Evolutionary conservation across 2,113 vertebrate genomes (phyloP), one percentile per base, ranked within the genome.

Genomic region (Onychostoma macrolepis): DNA sequence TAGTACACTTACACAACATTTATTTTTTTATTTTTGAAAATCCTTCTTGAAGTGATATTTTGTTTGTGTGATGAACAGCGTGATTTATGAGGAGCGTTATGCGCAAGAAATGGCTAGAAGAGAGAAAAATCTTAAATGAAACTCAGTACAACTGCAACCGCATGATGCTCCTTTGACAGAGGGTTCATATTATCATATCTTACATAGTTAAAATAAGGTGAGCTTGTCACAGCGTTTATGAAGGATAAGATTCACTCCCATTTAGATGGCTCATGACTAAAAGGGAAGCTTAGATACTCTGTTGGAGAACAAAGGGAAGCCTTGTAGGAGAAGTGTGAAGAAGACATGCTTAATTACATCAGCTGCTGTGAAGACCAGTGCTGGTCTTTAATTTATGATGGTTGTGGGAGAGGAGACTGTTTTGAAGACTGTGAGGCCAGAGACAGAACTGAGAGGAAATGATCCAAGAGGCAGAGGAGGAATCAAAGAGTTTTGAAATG

Each of bases 271-370:
- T 87, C 33, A 43, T 89, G 88, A 85, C 50, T 36, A 41, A 63
- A 58, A 50, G 61, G 78, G 11, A 81, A 85, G 63, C 72, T 43
- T 72, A 67, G 85, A 88, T 19, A 43, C 45, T 67, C 78, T 71
- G 78, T 75, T 63, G 67, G n/a, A 28, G 56, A 89, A 89, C 89
- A 89, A 90, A 88, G 89, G 85, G 50, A 77, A 83, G 83, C 17
- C 88, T 82, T 50, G 78, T 53, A 75, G 33, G 61, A 90, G 88
- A 89, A 82, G 88, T 91, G 86, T 72, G 88, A 91, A 45, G 78
- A 88, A 78, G 87, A 90, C 80, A 85, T 86, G 84, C 77, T 89
- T 91, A 89, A 91, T 91, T 91, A 85, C 88, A 80, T 82, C 90
- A 87, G 85, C 87, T 88, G 87, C 87, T 85, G 81, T 75, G 72